Evolutionary conservation across 2,888 invertebrate genomes (phyloP), one percentile per base, ranked within the genome.

Genomic region (Odiellus spinosus): DNA sequence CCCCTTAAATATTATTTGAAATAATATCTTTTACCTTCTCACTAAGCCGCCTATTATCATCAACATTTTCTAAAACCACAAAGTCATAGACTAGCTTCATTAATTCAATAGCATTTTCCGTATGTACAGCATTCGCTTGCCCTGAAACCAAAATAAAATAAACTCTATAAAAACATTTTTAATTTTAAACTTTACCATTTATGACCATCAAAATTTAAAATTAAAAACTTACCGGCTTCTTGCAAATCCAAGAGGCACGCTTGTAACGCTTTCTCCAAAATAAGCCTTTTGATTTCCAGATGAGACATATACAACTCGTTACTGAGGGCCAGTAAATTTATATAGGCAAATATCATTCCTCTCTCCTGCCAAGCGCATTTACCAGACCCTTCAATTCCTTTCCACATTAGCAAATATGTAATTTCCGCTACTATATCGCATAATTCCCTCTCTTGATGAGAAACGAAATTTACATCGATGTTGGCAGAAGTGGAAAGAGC

Each of bases 251-350:
- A 66, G 12, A 74, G 64, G 34, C 73, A 71, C 1, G 73, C 73
- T 57, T 75, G 73, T 2, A 76, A 67, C 44, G 73, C 70, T 71
- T 75, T 71, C 63, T 76, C 76, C 40, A 76, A 59, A 43, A 76
- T 66, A 5, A 70, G 66, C 39, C 75, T 59, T 51, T 74, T 71
- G 47, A 76, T 56, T 46, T 73, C 71, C 26, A 72, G 62, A 59
- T 71, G 70, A 1, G 74, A 72, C 40, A 71, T 66, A 39, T 74
- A 68, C 19, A 76, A 60, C 53, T 71, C 70, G 58, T 75, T 73
- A 53, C 72, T 72, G 43, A 74, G 61, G 6, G 71, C 72, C 35
- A 75, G 60, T 35, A 73, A 62, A 62, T 74, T 74, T 26, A 76
- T 70, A 57, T 74, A 74, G 8, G 74, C 71, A 57, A 76, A 64